Conservation (phyloP, 2,888 invertebrate genomes). For the Phytoseiulus persimilis region DNA sequence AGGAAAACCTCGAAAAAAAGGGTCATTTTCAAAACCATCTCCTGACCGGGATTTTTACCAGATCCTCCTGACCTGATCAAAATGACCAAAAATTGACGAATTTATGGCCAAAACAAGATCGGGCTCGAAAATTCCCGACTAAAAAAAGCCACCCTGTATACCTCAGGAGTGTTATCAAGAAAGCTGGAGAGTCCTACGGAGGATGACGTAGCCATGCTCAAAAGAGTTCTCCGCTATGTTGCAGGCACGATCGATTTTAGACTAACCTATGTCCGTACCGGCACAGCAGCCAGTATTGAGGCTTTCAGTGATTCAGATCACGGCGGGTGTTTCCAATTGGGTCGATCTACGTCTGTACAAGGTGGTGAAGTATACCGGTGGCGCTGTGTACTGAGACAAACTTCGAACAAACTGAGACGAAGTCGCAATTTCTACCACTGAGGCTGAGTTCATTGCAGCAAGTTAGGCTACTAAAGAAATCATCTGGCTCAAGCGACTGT, state of each 20-base stretch:
- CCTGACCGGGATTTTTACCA: too few relatives aligned
- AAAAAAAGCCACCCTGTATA: too few relatives aligned
- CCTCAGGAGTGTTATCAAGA: slow-evolving; percentile 35
- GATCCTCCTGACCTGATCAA: too few relatives aligned
- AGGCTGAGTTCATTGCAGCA: slow-evolving; percentile 47
- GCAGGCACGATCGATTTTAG: background rate
- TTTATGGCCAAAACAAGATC: too few relatives aligned
- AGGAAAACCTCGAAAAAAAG: too few relatives aligned
- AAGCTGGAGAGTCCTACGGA: slow-evolving; percentile 39
- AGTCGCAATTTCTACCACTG: slow-evolving; percentile 46
- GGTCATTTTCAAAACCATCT: too few relatives aligned
- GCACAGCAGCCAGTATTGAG: background rate
- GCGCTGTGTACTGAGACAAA: slow-evolving; percentile 42
- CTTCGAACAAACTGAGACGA: too few relatives aligned
- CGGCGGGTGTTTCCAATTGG: slow-evolving; percentile 39
- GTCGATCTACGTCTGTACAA: slow-evolving; percentile 38
- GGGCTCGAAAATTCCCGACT: too few relatives aligned
- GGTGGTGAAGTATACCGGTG: slow-evolving; percentile 35
- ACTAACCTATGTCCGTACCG: background rate
- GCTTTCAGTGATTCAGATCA: slow-evolving; percentile 40
- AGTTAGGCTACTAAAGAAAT: slow-evolving; percentile 45
- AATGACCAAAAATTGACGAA: too few relatives aligned
- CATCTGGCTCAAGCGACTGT: slow-evolving; percentile 46
- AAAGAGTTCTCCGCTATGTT: slow-evolving; percentile 41
- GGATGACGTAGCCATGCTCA: slow-evolving; percentile 24